Evolutionary conservation across 2,113 vertebrate species (phyloP), one percentile per base, ranked within the genome.

Genomic region (Hyaena hyaena): DNA sequence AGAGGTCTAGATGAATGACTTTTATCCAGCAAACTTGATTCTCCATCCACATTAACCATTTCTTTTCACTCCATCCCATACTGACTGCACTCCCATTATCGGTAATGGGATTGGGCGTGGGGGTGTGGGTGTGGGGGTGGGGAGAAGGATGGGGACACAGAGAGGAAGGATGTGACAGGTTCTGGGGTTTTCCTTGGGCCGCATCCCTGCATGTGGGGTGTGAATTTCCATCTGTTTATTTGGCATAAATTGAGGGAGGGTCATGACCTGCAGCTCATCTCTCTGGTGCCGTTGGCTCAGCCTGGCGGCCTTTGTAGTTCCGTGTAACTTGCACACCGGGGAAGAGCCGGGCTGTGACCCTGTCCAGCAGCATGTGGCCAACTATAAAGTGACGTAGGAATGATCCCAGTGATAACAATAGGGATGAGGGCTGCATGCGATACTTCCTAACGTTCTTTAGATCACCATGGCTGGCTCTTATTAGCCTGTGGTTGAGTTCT

Each of bases 401-500:
- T 45, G 11, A 85, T 79, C n/a, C 19, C 0, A 23, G 63, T 14
- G 15, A 10, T 43, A 24, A 16, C 39, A 39, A 8, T 11, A 7
- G 90, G 39, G 28, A 43, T 55, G 53, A 39, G 55, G 31, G 74
- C 76, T 77, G 33, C 5, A 0, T 11, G 17, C 0, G 2, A 16
- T 16, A 3, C 45, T 79, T 66, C 21, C 50, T 43, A 45, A 23
- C 10, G 7, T 58, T 53, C 63, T 68, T 83, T 33, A 74, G 88
- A 28, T 17, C 43, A 11, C 63, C 50, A 5, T 6, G 80, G 10
- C 74, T 90, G 93, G 77, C 50, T 95, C 15, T 0, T 73, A 33
- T 23, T 81, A 12, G 83, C 50, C 71, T 83, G 83, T n/a, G 94
- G 45, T 45, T 63, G 93, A 81, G 9, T 93, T 96, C 96, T 88